These are phyloP conservation scores for Saimiri boliviensis DNA, from an alignment of 2,113 vertebrate genomes.

Conservation along the genomic window DNA sequence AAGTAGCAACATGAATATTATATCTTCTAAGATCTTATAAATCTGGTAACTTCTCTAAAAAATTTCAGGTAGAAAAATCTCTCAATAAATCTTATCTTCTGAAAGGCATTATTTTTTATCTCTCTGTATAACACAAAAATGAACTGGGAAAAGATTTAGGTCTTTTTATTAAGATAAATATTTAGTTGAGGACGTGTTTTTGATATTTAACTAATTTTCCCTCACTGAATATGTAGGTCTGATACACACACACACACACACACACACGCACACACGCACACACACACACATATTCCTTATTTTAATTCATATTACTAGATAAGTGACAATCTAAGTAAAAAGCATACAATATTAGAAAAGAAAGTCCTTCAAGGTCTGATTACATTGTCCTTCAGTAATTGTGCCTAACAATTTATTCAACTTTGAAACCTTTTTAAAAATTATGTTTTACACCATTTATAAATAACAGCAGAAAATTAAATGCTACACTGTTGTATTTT, in stretches of 20 bases:
- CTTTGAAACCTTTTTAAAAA: constrained; percentile 47
- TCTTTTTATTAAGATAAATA: neutral
- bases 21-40: neutral
- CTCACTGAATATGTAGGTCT: neutral
- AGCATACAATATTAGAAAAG: constrained; percentile 37
- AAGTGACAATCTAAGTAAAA: constrained; percentile 64
- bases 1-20: neutral
- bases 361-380: constrained; percentile 75
- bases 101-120: neutral
- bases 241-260: neutral
- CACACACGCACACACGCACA: too few species aligned
- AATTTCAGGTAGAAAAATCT: neutral
- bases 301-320: constrained; percentile 54
- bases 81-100: neutral
- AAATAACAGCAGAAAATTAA: constrained; percentile 75
- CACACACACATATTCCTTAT: neutral
- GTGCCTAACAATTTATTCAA: constrained; percentile 69
- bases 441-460: constrained; percentile 55
- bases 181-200: neutral
- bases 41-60: neutral
- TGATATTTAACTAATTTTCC: constrained; percentile 8
- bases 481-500: neutral
- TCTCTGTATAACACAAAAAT: neutral
- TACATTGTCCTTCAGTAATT: constrained; percentile 76
- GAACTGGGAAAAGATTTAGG: neutral